Conservation (phyloP, 2,888 invertebrate species). For the Lordiphosa andalusiaca region DNA sequence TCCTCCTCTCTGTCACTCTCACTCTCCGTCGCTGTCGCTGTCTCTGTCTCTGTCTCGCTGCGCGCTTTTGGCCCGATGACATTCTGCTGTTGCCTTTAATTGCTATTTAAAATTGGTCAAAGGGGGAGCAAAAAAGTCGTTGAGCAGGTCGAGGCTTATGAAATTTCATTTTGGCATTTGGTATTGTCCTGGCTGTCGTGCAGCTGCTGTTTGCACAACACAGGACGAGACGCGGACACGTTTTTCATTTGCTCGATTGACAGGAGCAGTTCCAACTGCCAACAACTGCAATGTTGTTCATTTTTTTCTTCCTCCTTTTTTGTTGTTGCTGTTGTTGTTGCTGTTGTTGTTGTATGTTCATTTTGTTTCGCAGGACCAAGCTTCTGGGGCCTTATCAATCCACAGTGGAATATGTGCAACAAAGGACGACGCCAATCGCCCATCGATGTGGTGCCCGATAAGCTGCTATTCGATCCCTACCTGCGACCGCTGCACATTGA, state of each 20-base stretch:
- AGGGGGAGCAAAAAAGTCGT: too few relatives aligned
- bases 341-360: neutral
- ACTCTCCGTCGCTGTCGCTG: neutral
- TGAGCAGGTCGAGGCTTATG: constrained; percentile 49
- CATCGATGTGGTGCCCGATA: constrained; percentile 97
- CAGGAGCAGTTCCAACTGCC: constrained; percentile 32
- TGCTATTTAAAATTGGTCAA: constrained; percentile 55
- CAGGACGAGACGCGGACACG: constrained; percentile 41
- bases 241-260: constrained; percentile 65
- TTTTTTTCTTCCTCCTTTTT: constrained; percentile 5
- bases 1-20: too few relatives aligned
- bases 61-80: neutral
- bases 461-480: constrained; percentile 96
- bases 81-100: constrained; percentile 45
- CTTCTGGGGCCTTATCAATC: constrained; percentile 99
- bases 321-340: neutral
- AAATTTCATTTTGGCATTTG: constrained; percentile 66
- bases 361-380: constrained; percentile 88
- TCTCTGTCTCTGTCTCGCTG: neutral
- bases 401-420: constrained; percentile 98
- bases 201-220: constrained; percentile 45
- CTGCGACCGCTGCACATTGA: constrained; percentile 94
- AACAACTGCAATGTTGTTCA: constrained; percentile 5
- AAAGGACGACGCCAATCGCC: constrained; percentile 98
- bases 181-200: constrained; percentile 36